A percentile compares a stretch with the other conserved stretches of the same genome.
Conservation (phyloP, 1,140 invertebrate species). For the Drosophila burlai region DNA sequence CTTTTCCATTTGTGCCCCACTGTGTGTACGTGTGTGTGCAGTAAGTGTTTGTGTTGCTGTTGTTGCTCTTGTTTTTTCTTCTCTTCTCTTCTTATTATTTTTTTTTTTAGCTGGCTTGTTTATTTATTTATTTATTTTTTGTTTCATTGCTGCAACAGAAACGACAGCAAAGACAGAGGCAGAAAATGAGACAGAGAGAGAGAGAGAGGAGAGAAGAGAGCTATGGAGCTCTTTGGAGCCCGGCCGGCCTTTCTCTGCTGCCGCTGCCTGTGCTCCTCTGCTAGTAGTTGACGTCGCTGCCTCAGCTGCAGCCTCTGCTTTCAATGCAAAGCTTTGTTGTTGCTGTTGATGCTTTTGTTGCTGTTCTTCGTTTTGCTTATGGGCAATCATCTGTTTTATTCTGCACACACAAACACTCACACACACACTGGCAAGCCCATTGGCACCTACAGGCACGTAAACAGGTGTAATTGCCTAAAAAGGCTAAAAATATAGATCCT, state of each 20-base stretch:
- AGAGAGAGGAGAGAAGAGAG: slow-evolving; percentile 38
- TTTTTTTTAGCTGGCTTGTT: slow-evolving; percentile 49
- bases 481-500: not conserved
- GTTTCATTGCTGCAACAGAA: slow-evolving; percentile 58
- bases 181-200: slow-evolving; percentile 29
- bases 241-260: slow-evolving; percentile 55
- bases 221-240: slow-evolving; percentile 51
- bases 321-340: slow-evolving; percentile 46
- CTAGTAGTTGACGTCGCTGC: not conserved
- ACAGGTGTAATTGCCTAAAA: slow-evolving; percentile 24
- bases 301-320: slow-evolving; percentile 37
- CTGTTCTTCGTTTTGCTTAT: slow-evolving; percentile 69
- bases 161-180: slow-evolving; percentile 23
- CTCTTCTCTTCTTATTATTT: slow-evolving; percentile 32
- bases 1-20: slow-evolving; percentile 56
- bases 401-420: slow-evolving; percentile 56
- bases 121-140: slow-evolving; percentile 78
- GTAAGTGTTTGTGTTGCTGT: slow-evolving; percentile 61
- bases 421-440: slow-evolving; percentile 23
- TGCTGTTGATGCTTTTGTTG: slow-evolving; percentile 27
- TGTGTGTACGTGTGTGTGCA: slow-evolving; percentile 37
- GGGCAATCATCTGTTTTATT: slow-evolving; percentile 82
- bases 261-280: slow-evolving; percentile 6
- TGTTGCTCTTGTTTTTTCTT: slow-evolving; percentile 63
- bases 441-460: slow-evolving; percentile 40